Conservation (phyloP, 2,888 invertebrate genomes). For the Athalia circularis region DNA sequence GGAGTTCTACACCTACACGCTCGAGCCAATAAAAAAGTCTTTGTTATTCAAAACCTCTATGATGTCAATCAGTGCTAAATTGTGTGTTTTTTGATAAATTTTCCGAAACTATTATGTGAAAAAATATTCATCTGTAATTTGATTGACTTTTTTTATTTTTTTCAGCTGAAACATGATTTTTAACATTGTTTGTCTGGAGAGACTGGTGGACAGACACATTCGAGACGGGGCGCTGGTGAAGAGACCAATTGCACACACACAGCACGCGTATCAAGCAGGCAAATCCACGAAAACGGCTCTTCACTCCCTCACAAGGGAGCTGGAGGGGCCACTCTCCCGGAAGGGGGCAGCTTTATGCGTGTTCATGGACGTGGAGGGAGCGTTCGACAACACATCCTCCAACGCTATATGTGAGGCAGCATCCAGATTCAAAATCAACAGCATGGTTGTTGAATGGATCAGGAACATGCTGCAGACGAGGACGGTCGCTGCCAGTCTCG, state of each 20-base stretch:
- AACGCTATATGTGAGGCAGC: constrained; percentile 26
- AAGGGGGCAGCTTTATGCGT: constrained; percentile 43
- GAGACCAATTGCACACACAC: constrained; percentile 26
- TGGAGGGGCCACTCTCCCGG: not conserved
- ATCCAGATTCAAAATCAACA: not conserved
- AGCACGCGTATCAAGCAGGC: constrained; percentile 46
- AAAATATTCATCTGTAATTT: no score
- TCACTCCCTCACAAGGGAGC: not conserved
- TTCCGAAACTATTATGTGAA: no score
- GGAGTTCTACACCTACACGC: no score
- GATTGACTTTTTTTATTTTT: no score
- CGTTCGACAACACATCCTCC: constrained; percentile 49
- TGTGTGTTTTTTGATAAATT: no score
- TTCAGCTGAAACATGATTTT: no score
- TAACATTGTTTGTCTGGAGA: no score
- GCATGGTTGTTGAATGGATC: not conserved
- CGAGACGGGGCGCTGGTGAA: constrained; percentile 4
- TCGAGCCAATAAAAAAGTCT: no score
- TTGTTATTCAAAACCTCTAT: no score
- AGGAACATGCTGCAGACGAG: not conserved
- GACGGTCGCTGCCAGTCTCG: not conserved
- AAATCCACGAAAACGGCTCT: constrained; percentile 38
- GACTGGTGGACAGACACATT: constrained; percentile 48
- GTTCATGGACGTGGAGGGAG: constrained; percentile 50
- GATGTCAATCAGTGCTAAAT: no score